These are phyloP conservation scores for Hippoglossus hippoglossus DNA, from an alignment of 2,797 vertebrate genomes.

Conservation along the genomic window DNA sequence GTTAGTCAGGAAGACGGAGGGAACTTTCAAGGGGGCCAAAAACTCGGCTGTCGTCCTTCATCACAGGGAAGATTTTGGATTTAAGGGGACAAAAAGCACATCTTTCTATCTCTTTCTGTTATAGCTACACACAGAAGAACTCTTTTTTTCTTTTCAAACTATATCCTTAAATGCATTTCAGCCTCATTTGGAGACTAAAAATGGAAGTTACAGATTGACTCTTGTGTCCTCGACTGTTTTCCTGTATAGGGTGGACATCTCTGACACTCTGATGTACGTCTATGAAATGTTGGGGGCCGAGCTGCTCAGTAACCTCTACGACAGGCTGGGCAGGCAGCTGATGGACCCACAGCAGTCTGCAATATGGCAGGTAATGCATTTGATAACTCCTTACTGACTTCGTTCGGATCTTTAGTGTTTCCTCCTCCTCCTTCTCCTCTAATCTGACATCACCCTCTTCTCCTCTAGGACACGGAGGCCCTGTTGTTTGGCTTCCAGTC, in stretches of 20 bases:
- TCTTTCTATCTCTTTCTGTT: too few relatives aligned
- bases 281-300: constrained; percentile 98
- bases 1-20: constrained; percentile 62
- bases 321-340: constrained; percentile 92
- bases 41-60: neutral
- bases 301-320: constrained; percentile 96
- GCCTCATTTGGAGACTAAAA: neutral
- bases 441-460: constrained; percentile 5
- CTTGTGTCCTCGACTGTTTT: neutral
- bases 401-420: neutral
- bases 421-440: neutral
- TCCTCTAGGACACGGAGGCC: constrained; percentile 91
- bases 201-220: neutral
- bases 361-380: constrained; percentile 92
- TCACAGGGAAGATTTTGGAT: neutral
- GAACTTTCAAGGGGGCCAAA: neutral
- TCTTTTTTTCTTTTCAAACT: too few relatives aligned
- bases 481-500: constrained; percentile 98
- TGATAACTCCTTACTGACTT: neutral
- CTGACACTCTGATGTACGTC: constrained; percentile 98
- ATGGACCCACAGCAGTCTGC: constrained; percentile 89
- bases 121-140: too few relatives aligned
- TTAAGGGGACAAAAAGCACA: too few relatives aligned
- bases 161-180: neutral
- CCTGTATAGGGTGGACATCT: constrained; percentile 93